phyloP scores from a whole-genome alignment of 2,113 vertebrate species.

The Salminus brasiliensis region DNA sequence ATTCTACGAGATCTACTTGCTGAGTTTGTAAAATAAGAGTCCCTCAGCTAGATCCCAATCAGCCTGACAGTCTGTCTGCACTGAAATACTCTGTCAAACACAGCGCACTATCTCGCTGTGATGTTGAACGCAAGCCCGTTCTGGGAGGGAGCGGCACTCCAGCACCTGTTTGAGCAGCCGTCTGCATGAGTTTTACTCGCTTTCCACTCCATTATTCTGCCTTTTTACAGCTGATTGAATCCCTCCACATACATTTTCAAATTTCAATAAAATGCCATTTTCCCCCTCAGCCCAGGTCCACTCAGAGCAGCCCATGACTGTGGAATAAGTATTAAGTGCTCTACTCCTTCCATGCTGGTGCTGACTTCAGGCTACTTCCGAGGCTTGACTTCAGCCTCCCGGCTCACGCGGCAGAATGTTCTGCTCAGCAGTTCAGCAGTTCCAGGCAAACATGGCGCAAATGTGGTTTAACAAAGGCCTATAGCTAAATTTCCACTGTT shows the following conservation, averaged over 20 bases:
- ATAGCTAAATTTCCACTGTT: no score
- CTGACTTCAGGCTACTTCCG: neutral
- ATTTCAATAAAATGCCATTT: slow-evolving; percentile 1
- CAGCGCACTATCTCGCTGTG: neutral
- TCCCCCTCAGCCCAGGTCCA: slow-evolving; percentile 10
- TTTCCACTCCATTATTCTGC: slow-evolving; percentile 17
- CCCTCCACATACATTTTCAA: neutral
- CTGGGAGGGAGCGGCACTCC: neutral
- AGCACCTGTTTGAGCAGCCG: neutral
- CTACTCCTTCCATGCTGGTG: neutral
- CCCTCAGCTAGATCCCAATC: neutral
- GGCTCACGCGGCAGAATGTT: neutral
- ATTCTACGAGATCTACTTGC: no score
- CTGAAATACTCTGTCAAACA: neutral
- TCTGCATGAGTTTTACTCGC: slow-evolving; percentile 25
- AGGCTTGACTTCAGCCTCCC: neutral
- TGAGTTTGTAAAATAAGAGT: neutral
- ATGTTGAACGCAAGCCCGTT: neutral
- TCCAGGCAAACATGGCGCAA: neutral
- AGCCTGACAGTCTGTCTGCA: neutral
- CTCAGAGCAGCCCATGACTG: neutral
- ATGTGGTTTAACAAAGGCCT: no score
- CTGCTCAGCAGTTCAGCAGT: neutral
- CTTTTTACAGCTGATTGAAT: slow-evolving; percentile 16
- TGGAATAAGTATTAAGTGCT: neutral